Evolutionary conservation across 92 coral and sea anemone genomes (phyloP).

Genomic region (Desmophyllum pertusum): DNA sequence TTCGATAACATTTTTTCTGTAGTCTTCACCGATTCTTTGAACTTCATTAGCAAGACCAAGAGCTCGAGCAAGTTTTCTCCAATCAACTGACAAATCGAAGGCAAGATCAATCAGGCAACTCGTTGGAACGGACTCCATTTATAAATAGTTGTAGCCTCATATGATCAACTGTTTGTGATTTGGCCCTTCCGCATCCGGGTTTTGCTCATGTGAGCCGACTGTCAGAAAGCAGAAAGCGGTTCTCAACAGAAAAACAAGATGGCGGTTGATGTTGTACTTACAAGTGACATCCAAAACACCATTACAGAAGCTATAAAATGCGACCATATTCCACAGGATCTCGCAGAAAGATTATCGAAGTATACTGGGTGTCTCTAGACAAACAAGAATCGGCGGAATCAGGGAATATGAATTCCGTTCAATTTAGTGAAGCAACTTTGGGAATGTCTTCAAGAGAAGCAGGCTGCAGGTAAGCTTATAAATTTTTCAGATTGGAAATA

Average conservation of each 20-base stretch:
- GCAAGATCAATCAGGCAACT: conserved; percentile 27
- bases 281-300: conserved; percentile 65
- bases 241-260: conserved; percentile 45
- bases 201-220: not conserved
- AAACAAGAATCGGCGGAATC: not conserved
- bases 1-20: conserved; percentile 15
- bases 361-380: conserved; percentile 5
- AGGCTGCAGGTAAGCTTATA: conserved; percentile 30
- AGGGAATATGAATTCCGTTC: conserved; percentile 40
- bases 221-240: not conserved
- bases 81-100: conserved; percentile 5
- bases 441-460: conserved; percentile 28
- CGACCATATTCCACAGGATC: conserved; percentile 53
- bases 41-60: conserved; percentile 14
- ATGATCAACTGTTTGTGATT: too few relatives aligned
- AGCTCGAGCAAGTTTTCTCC: conserved; percentile 31
- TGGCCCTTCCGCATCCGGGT: too few relatives aligned
- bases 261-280: conserved; percentile 81
- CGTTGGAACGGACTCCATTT: conserved; percentile 3
- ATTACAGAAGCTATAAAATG: conserved; percentile 55
- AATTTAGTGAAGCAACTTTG: conserved; percentile 56
- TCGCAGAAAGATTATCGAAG: conserved; percentile 52
- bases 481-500: too few relatives aligned
- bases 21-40: conserved; percentile 2
- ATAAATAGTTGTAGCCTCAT: too few relatives aligned